Evolutionary conservation across 2,797 vertebrate species (phyloP).

Genomic region (Falco concolor): DNA sequence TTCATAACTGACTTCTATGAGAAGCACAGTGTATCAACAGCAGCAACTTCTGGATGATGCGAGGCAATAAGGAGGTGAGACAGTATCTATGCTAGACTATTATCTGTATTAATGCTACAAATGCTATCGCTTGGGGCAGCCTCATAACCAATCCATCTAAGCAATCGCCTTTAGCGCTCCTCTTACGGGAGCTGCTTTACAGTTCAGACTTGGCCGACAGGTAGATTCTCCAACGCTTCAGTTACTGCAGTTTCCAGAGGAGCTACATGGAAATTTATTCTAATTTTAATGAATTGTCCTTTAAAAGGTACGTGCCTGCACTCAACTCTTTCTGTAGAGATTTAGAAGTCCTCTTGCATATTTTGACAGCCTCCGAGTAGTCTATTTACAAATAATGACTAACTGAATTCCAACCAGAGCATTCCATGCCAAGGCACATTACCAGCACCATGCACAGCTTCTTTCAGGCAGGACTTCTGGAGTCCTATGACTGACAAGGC

Average conservation of each 20-base stretch:
- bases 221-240: background rate
- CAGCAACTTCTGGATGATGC: background rate
- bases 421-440: slow-evolving; percentile 8
- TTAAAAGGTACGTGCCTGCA: background rate
- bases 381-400: background rate
- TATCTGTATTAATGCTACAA: background rate
- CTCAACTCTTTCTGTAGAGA: background rate
- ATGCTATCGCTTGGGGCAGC: background rate
- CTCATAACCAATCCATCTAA: background rate
- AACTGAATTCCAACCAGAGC: background rate
- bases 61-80: background rate
- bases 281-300: background rate
- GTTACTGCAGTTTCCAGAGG: background rate
- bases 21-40: background rate
- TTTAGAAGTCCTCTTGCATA: background rate
- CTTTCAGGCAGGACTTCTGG: background rate
- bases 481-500: slow-evolving; percentile 66
- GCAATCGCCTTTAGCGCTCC: background rate
- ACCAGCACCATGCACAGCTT: background rate
- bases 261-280: background rate
- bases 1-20: background rate
- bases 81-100: background rate
- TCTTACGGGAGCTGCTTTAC: background rate
- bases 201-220: background rate
- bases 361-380: background rate